Percentiles rank a stretch among this genome's conserved stretches.
phyloP scores from a whole-genome alignment of 1,140 invertebrate species.

The Archivesica marissinica region DNA sequence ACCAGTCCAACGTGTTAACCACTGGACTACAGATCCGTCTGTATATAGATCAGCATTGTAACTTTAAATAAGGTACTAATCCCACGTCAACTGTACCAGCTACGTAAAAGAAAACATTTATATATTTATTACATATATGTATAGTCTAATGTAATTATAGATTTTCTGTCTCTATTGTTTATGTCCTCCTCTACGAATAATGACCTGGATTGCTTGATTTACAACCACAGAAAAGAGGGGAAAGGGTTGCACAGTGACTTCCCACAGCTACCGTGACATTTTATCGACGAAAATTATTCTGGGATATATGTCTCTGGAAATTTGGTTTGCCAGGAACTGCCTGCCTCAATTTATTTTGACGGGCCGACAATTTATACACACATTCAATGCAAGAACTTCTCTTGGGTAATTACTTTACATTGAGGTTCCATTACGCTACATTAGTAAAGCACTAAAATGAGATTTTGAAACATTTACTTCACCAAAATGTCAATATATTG shows the following conservation, averaged over 20 bases:
- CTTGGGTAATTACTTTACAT: neutral
- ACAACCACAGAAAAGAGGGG: neutral
- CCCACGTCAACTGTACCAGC: too few relatives aligned
- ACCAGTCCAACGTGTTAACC: too few relatives aligned
- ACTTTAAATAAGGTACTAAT: too few relatives aligned
- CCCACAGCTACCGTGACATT: neutral
- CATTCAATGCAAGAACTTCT: neutral
- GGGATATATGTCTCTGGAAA: conserved; percentile 1
- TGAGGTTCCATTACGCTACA: neutral
- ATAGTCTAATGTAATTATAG: too few relatives aligned
- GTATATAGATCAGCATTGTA: too few relatives aligned
- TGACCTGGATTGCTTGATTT: neutral
- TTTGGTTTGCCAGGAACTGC: too few relatives aligned
- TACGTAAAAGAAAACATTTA: too few relatives aligned
- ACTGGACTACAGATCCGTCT: too few relatives aligned
- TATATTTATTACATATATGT: too few relatives aligned
- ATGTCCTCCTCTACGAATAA: neutral
- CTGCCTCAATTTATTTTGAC: conserved; percentile 3
- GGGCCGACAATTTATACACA: neutral
- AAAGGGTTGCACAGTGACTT: neutral
- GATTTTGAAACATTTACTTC: too few relatives aligned
- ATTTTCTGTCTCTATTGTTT: conserved; percentile 6
- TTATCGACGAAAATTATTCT: neutral
- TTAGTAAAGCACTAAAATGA: neutral
- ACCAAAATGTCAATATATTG: too few relatives aligned